A percentile compares a stretch with the other conserved stretches of the same genome.
Evolutionary conservation across 2,797 vertebrate genomes (phyloP).

Genomic region (Bradypodion ventrale): DNA sequence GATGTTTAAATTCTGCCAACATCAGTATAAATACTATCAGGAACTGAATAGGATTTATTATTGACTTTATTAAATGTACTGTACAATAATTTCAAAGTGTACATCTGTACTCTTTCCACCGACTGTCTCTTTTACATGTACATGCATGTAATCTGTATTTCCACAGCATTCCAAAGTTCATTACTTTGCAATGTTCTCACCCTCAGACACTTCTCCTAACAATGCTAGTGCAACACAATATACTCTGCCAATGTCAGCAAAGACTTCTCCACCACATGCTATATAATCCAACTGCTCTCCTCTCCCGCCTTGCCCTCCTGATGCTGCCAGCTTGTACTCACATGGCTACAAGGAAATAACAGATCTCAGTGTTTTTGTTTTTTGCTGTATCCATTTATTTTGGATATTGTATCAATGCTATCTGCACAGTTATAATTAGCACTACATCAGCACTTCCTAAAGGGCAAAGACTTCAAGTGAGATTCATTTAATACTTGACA

Average conservation of each 20-base stretch:
- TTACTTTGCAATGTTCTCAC: slow-evolving; percentile 21
- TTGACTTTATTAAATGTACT: no score
- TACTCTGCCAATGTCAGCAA: slow-evolving; percentile 55
- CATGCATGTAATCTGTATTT: slow-evolving; percentile 10
- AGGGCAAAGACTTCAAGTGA: neutral
- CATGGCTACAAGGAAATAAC: slow-evolving; percentile 52
- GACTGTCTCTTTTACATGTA: neutral
- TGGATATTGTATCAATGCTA: slow-evolving; percentile 66
- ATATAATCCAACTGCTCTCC: slow-evolving; percentile 15
- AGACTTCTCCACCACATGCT: slow-evolving; percentile 1
- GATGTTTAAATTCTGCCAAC: no score
- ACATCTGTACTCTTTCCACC: neutral
- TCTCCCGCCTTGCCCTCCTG: slow-evolving; percentile 12
- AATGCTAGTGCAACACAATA: slow-evolving; percentile 29
- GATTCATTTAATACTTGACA: neutral
- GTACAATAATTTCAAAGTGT: neutral
- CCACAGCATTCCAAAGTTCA: slow-evolving; percentile 22
- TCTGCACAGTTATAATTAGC: slow-evolving; percentile 57
- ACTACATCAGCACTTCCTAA: slow-evolving; percentile 64
- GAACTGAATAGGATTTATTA: no score
- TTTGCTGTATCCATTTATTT: slow-evolving; percentile 57
- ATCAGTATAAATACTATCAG: no score
- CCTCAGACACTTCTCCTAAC: slow-evolving; percentile 20
- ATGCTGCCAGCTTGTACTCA: slow-evolving; percentile 34
- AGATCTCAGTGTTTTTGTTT: slow-evolving; percentile 36